Conservation (phyloP, 2,797 vertebrate species). For the Silurus aristotelis region DNA sequence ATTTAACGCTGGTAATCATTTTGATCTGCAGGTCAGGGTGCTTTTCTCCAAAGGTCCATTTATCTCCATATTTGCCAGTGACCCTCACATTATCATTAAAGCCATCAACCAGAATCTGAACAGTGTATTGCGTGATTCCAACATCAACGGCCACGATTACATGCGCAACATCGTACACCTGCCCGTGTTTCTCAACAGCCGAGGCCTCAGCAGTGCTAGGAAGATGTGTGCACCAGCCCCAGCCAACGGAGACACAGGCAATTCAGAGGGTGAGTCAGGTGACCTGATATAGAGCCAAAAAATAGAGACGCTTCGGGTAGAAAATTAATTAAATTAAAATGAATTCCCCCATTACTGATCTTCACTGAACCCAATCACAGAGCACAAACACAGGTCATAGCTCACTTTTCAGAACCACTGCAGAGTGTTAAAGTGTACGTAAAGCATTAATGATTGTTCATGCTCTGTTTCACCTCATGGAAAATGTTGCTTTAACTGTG, state of each 20-base stretch:
- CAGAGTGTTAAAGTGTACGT: background rate
- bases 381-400: background rate
- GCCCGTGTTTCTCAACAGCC: conserved; percentile 92
- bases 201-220: conserved; percentile 87
- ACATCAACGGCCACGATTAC: conserved; percentile 97
- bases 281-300: background rate
- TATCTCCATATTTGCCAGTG: conserved; percentile 96
- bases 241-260: conserved; percentile 83
- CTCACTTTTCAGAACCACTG: background rate
- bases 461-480: background rate
- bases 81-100: conserved; percentile 98
- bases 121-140: conserved; percentile 93
- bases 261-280: conserved; percentile 75
- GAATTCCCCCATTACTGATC: background rate
- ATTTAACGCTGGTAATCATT: background rate
- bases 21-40: conserved; percentile 82
- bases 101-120: conserved; percentile 98
- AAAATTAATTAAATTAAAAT: background rate
- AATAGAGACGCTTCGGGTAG: background rate
- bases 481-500: background rate
- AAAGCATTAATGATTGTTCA: background rate
- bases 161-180: conserved; percentile 98
- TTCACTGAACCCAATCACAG: background rate
- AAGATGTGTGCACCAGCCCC: conserved; percentile 82
- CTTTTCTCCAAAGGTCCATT: conserved; percentile 96